Conservation (phyloP, 2,888 invertebrate species). For the Allygus modestus region DNA sequence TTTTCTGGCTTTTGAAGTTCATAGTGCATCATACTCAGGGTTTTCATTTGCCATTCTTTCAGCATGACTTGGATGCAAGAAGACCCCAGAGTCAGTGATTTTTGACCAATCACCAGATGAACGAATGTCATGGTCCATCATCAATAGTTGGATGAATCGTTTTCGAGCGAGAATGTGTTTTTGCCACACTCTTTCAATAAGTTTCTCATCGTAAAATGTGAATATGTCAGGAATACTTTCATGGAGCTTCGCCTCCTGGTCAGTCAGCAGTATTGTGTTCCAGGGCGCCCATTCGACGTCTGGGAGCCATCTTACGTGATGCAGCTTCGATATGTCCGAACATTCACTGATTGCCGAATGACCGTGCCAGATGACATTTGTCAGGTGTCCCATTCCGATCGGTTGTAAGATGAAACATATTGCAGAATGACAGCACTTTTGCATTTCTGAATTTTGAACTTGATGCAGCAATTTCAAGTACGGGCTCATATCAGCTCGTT, state of each 20-base stretch:
- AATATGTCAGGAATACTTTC: slow-evolving; percentile 74
- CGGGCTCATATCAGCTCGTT: slow-evolving; percentile 80
- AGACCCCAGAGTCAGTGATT: slow-evolving; percentile 55
- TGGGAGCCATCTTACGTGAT: slow-evolving; percentile 87
- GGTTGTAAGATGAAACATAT: slow-evolving; percentile 87
- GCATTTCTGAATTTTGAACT: slow-evolving; percentile 88
- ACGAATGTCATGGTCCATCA: slow-evolving; percentile 55
- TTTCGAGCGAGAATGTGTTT: slow-evolving; percentile 63
- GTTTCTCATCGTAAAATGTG: slow-evolving; percentile 64
- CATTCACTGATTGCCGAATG: slow-evolving; percentile 91
- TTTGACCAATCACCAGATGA: slow-evolving; percentile 59
- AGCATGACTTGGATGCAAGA: slow-evolving; percentile 34
- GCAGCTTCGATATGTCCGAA: slow-evolving; percentile 82
- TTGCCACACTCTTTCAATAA: slow-evolving; percentile 63
- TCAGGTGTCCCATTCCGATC: slow-evolving; percentile 88
- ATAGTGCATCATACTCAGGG: background rate
- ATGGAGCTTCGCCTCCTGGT: slow-evolving; percentile 89
- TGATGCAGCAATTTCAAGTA: slow-evolving; percentile 83
- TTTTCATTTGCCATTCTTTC: background rate
- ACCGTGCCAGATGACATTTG: slow-evolving; percentile 93
- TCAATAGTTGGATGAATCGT: slow-evolving; percentile 63
- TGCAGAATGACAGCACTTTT: slow-evolving; percentile 83
- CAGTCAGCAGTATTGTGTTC: slow-evolving; percentile 94
- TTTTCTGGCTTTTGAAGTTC: no score
- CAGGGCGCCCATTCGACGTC: slow-evolving; percentile 94